Evolutionary conservation across 2,888 invertebrate genomes (phyloP).

Genomic region (Polymixis lichenea): DNA sequence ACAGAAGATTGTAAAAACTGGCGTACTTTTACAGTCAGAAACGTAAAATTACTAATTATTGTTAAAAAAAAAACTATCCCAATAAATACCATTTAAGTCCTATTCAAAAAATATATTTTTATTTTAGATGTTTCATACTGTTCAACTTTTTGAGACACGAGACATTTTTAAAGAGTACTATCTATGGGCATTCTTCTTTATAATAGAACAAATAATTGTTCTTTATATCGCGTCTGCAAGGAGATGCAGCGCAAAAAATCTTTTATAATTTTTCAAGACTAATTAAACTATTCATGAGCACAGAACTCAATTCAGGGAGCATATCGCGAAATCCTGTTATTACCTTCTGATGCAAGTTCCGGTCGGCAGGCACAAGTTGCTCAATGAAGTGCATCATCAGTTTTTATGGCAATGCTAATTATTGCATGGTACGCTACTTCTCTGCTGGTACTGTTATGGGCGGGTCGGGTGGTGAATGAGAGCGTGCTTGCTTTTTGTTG

Average conservation of each 20-base stretch:
- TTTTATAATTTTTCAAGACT: not conserved
- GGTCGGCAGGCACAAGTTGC: conserved; percentile 63
- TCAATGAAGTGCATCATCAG: conserved; percentile 78
- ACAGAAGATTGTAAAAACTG: too few relatives aligned
- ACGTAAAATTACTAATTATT: too few relatives aligned
- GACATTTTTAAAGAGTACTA: too few relatives aligned
- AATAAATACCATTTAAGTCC: too few relatives aligned
- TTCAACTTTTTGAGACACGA: too few relatives aligned
- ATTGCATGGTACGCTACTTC: conserved; percentile 75
- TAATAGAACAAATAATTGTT: too few relatives aligned
- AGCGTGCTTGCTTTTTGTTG: conserved; percentile 69
- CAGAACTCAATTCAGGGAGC: conserved; percentile 32
- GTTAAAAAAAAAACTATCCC: too few relatives aligned
- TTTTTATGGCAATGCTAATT: conserved; percentile 73
- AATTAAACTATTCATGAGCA: conserved; percentile 36
- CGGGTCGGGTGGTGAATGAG: conserved; percentile 78
- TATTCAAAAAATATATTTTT: too few relatives aligned
- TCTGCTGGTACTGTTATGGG: conserved; percentile 68
- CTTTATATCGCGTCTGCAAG: too few relatives aligned
- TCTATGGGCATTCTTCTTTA: too few relatives aligned
- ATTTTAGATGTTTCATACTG: too few relatives aligned
- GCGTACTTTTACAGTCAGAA: too few relatives aligned
- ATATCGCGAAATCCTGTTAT: conserved; percentile 53
- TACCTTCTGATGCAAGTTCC: conserved; percentile 59
- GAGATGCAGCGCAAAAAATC: not conserved